A percentile compares a stretch with the other conserved stretches of the same genome.
These are phyloP conservation scores for Nannoperca obscura DNA, from an alignment of 2,797 vertebrate genomes.

Conservation along the genomic window DNA sequence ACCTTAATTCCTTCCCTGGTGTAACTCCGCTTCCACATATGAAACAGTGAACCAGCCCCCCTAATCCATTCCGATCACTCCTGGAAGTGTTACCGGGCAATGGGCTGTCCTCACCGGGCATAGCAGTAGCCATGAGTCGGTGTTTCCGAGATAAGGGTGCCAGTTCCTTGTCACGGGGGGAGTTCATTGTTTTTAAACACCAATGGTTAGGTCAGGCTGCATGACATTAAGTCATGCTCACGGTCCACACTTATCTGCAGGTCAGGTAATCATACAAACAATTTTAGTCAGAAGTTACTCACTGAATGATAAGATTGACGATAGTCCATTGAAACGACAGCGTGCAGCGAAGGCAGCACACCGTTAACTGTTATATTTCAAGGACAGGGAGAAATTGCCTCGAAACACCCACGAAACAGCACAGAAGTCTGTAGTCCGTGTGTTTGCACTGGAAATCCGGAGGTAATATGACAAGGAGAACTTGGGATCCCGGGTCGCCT, in stretches of 20 bases:
- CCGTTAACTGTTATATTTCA: constrained; percentile 59
- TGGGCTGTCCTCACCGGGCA: constrained; percentile 82
- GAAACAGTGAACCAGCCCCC: constrained; percentile 90
- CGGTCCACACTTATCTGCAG: constrained; percentile 40
- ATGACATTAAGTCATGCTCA: constrained; percentile 69
- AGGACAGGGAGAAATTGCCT: constrained; percentile 33
- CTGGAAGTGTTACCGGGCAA: constrained; percentile 78
- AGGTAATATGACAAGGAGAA: constrained; percentile 59
- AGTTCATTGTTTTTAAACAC: constrained; percentile 83
- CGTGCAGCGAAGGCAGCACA: constrained; percentile 64
- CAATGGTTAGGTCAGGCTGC: constrained; percentile 55
- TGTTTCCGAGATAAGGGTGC: constrained; percentile 89
- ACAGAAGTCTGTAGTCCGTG: constrained; percentile 46
- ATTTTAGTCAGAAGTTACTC: constrained; percentile 66
- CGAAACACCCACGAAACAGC: constrained; percentile 49
- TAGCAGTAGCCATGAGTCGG: constrained; percentile 91
- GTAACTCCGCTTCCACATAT: constrained; percentile 94
- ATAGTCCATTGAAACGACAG: constrained; percentile 72
- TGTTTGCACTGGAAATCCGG: constrained; percentile 61
- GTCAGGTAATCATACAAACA: constrained; percentile 59
- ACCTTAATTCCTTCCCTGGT: constrained; percentile 88
- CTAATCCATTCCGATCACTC: constrained; percentile 81
- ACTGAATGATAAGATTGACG: constrained; percentile 62
- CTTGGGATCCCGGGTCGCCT: constrained; percentile 63
- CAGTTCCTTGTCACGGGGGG: constrained; percentile 82